Base-by-base conservation (phyloP, 1,140 invertebrate species). In the Oryctes rhinoceros region DNA sequence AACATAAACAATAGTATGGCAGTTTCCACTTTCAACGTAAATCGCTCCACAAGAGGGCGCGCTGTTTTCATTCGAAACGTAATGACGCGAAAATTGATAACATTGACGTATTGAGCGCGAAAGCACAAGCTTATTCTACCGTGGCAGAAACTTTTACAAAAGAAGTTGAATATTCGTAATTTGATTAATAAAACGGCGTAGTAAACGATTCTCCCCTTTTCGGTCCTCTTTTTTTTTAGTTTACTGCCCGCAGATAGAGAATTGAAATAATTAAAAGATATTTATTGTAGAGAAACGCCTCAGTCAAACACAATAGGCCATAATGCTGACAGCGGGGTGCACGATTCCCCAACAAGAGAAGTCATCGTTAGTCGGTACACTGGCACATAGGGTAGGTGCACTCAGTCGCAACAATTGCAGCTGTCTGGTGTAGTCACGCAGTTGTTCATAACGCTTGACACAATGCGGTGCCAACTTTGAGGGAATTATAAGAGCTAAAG, bases 261-360 rank as follows among this genome's bases (percentile, higher is more conserved):
- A 76, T 76, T 76, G 75, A 76, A 76, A 76, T 76, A 76, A 76
- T 76, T 76, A 76, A 76, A 76, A 47, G 75, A 76, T 76, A 76
- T 76, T 76, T 76, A 76, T 76, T 76, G 75, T 76, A 76, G 24
- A 71, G 75, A n/a, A 76, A 49, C 75, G 75, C 75, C 75, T 39
- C 75, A 49, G 75, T 76, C 75, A 47, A 76, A 76, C 75, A 76
- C 75, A 76, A 76, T 76, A 49, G 75, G 39, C 75, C 75, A n/a
- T 76, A 76, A 76, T 76, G 37, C 75, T 76, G 75, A 76, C 75
- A 76, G 75, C 75, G 75, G 75, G 75, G 75, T 76, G 75, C 75
- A n/a, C 47, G 37, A 76, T 47, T 47, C 75, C 75, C 75, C 20
- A 71, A 67, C 74, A 30, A 39, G 75, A 39, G 37, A 76, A 76